Evolutionary conservation across 2,888 invertebrate species (phyloP), one percentile per base, ranked within the genome.

Genomic region (Gryllus longicercus): DNA sequence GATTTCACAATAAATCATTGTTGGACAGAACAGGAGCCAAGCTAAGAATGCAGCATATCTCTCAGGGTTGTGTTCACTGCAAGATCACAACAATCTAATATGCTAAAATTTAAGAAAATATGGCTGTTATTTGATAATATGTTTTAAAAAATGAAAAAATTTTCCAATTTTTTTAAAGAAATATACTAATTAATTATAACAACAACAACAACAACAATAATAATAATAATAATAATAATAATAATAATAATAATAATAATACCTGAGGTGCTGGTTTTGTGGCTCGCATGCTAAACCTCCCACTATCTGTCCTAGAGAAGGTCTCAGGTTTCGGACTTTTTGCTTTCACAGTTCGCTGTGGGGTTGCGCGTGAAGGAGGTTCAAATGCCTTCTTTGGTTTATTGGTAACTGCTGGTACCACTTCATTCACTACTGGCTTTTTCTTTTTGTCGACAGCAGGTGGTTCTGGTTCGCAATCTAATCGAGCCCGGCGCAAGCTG

Each of bases 211-310:
- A 12, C 16, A 74, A 12, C 16, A 11, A 14, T 21, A 21, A 11
- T 23, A n/a, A 10, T n/a, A 14, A 74, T 74, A 74, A 21, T 74
- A 74, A 74, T 38, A 38, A 38, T 2, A 38, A 38, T 2, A 38
- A 38, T 21, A 2, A 74, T 2, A 74, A 74, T 3, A 18, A n/a
- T 8, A 18, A 74, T 8, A n/a, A 74, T 21, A 50, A 50, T 76
- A 82, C 82, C 81, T 82, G 82, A 75, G 80, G 49, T 63, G 75
- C 38, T 21, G 49, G 50, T 80, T 81, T 82, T 16, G 82, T 76
- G 21, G 80, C 88, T 84, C 93, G 88, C 84, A 93, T 89, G 85
- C 92, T 93, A 84, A 90, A 90, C 83, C 92, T 87, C 51, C 94
- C 91, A 81, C 90, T 90, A 84, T 93, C 92, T 38, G 88, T 90